Base-by-base conservation (phyloP, 2,888 invertebrate species). In the Euphydryas editha region DNA sequence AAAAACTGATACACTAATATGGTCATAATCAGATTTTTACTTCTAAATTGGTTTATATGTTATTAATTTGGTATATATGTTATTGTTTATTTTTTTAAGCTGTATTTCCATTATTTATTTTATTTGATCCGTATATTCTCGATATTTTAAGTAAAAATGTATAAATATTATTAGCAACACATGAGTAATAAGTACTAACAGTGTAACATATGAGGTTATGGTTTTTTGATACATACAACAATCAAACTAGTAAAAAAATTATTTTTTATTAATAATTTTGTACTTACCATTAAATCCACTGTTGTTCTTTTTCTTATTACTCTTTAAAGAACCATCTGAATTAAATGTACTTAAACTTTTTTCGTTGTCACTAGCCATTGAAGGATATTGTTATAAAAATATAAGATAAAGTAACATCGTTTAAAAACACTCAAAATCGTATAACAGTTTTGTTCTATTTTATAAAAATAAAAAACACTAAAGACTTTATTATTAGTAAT, bases 311-410 rank as follows among this genome's bases (percentile, higher is more conserved):
- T 86, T 90, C 76, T 85, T 90, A 75, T 76, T 85, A 78, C 75
- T 85, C 77, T 86, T 92, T 76, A 90, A 61, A 69, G 88, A 88
- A 77, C 88, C 89, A 78, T 90, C 88, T 74, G 88, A 89, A 82
- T 88, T 90, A 74, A 85, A 87, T 88, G 85, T 88, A 85, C 82
- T 85, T 75, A 84, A 90, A 91, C 84, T 87, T 89, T 90, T 91
- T 78, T 90, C 90, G 86, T 84, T 90, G 87, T 92, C 92, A 92
- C 90, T 92, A 85, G 92, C 92, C 92, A 92, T 92, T 87, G 90
- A 88, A 90, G 85, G 78, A 79, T 82, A 73, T 77, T 57, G 46
- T 62, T 59, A 72, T 62, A 62, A 59, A 61, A 68, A 66, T 57
- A 58, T 65, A 44, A 59, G 21, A 37, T 39, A 54, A 62, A 47